Base-by-base conservation (phyloP, 2,888 invertebrate genomes). In the Drosophila ochracea region DNA sequence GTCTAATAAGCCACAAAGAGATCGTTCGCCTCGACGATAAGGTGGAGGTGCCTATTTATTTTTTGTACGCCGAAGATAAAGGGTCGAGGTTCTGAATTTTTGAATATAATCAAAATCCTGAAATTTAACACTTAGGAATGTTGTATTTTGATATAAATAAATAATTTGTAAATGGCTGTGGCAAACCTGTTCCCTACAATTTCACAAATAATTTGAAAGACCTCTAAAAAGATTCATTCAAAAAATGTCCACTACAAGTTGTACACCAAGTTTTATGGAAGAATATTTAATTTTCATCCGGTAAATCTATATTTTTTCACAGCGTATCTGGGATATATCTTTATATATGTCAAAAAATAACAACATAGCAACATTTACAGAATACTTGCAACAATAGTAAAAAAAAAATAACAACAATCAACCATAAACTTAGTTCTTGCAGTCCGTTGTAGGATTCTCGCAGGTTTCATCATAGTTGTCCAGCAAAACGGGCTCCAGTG, bases 1-100 rank as follows among this genome's bases (percentile, higher is more conserved):
- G 95, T 84, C 93, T 99, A 72, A 97, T 98, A 73, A 95, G 94
- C 78, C 97, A 97, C 92, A 94, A 94, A 68, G 98, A 99, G 94
- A 94, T 95, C 57, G 97, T 98, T 4, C 94, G 95, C 71, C 73
- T 93, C 70, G 81, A 85, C 21, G 79, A 85, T 41, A 68, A 75
- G 10, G 73, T 78, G 16, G 80, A 84, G 37, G 96, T 99, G 1
- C 95, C 95, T 63, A 97, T 99, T 91, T 98, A 97, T 93, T 99
- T 99, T 93, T 94, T 98, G 55, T 95, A 98, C 90, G 95, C 97
- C 76, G 99, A 99, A 94, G 96, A 98, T 89, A 97, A 97, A 94
- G 97, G 97, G 64, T 96, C 97, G 9, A 89, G 76, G 91, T 78
- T 78, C 65, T 80, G 61, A 78, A 76, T 67, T 69, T 69, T 82